phyloP scores from a whole-genome alignment of 2,888 invertebrate species.

The Scrobipalpa costella region DNA sequence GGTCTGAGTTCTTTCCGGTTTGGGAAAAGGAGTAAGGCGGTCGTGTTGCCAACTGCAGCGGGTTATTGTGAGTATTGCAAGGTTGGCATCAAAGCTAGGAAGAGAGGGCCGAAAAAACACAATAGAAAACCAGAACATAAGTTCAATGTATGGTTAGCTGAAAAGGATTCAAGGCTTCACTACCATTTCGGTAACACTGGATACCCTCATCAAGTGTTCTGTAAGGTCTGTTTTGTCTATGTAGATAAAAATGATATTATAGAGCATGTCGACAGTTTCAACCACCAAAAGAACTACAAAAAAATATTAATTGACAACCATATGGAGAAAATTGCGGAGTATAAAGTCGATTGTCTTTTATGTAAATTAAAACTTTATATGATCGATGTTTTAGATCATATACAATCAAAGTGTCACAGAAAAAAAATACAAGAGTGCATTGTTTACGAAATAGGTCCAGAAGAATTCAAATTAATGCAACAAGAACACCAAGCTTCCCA shows the following conservation, averaged over 20 bases:
- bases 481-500: not conserved
- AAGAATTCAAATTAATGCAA: not conserved
- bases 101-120: not conserved
- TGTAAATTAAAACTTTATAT: not conserved
- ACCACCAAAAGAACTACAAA: not conserved
- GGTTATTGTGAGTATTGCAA: not conserved
- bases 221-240: not conserved
- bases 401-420: not conserved
- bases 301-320: not conserved
- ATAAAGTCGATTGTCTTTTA: not conserved
- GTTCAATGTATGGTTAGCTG: not conserved
- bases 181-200: not conserved
- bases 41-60: not conserved
- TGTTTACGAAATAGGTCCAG: not conserved
- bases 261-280: not conserved
- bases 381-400: not conserved
- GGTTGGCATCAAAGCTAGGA: not conserved
- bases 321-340: not conserved
- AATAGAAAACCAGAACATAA: not conserved
- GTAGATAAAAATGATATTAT: not conserved
- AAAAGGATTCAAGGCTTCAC: not conserved
- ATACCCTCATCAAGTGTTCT: not conserved
- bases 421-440: not conserved
- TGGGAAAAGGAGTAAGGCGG: not conserved
- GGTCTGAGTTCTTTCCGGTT: not conserved